Evolutionary conservation across 1,140 invertebrate species (phyloP).

Genomic region (Tribolium castaneum): DNA sequence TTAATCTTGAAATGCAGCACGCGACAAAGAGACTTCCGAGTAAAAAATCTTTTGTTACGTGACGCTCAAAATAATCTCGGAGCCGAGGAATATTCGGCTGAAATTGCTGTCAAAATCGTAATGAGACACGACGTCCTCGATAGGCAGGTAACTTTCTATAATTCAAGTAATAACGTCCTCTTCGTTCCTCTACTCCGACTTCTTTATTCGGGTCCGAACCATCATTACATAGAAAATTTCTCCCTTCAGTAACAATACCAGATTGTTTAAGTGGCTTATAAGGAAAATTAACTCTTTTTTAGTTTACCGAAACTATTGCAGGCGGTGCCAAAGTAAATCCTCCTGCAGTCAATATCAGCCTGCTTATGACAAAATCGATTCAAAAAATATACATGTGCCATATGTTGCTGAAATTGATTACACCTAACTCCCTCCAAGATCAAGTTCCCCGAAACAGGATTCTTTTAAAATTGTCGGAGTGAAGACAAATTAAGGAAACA

Average conservation of each 20-base stretch:
- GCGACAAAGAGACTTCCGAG: no score
- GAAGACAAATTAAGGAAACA: slow-evolving; percentile 5
- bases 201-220: neutral
- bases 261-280: neutral
- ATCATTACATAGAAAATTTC: slow-evolving; percentile 12
- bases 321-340: neutral
- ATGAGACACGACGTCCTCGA: neutral
- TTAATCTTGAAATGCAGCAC: no score
- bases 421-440: neutral
- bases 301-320: slow-evolving; percentile 6
- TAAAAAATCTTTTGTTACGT: no score
- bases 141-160: slow-evolving; percentile 7
- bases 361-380: slow-evolving; percentile 29
- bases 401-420: slow-evolving; percentile 14
- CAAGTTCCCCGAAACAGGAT: neutral
- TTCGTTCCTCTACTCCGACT: neutral
- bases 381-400: slow-evolving; percentile 9
- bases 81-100: neutral
- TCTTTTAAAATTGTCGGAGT: neutral
- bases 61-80: no score
- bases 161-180: neutral
- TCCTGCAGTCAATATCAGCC: neutral
- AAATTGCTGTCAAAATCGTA: neutral
- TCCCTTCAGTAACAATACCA: no score
- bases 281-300: slow-evolving; percentile 19